Conservation (phyloP, 2,888 invertebrate genomes). For the Pristionchus arcanus region DNA sequence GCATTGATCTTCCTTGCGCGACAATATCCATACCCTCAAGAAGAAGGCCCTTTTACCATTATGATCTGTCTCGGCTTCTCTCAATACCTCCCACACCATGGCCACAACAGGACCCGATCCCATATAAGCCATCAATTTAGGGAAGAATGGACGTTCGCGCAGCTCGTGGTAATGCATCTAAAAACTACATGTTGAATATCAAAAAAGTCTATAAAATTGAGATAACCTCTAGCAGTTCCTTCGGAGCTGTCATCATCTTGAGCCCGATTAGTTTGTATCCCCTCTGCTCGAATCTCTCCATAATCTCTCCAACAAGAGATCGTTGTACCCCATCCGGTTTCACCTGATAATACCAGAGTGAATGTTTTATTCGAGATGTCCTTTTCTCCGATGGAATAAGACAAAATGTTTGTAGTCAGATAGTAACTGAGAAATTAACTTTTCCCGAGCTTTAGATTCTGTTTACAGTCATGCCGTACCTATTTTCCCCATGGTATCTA, state of each 20-base stretch:
- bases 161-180: slow-evolving; percentile 95
- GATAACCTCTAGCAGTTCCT: slow-evolving; percentile 64
- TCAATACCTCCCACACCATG: slow-evolving; percentile 88
- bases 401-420: too few species aligned
- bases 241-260: slow-evolving; percentile 88
- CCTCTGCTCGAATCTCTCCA: slow-evolving; percentile 92
- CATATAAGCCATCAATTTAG: slow-evolving; percentile 93
- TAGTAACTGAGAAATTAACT: background rate
- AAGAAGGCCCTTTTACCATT: background rate
- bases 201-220: background rate
- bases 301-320: slow-evolving; percentile 88
- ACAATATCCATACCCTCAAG: slow-evolving; percentile 89
- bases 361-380: background rate
- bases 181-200: slow-evolving; percentile 80
- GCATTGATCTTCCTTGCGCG: slow-evolving; percentile 93
- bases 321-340: slow-evolving; percentile 99
- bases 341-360: slow-evolving; percentile 79
- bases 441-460: background rate
- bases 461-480: background rate
- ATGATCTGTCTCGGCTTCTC: background rate
- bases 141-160: slow-evolving; percentile 91
- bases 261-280: slow-evolving; percentile 97
- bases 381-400: background rate
- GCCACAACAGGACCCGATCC: slow-evolving; percentile 86
- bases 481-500: background rate